A percentile compares a stretch with the other conserved stretches of the same genome.
phyloP scores from a whole-genome alignment of 2,888 invertebrate genomes.

The Hermaeophaga mercurialis region DNA sequence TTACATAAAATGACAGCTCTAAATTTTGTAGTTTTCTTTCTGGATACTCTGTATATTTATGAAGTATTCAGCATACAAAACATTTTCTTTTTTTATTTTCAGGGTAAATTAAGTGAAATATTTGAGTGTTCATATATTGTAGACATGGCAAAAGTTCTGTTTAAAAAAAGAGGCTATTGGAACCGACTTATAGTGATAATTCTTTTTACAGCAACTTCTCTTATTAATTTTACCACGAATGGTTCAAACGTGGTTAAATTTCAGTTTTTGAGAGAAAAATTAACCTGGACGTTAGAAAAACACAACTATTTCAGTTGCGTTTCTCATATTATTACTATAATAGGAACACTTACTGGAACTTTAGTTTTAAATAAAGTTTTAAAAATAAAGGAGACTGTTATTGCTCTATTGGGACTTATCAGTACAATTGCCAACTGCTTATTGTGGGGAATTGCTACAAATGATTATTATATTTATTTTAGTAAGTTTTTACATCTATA shows the following conservation, averaged over 20 bases:
- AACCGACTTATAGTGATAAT: neutral
- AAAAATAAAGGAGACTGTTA: constrained; percentile 1
- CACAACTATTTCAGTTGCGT: neutral
- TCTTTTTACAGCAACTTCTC: neutral
- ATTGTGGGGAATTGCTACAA: constrained; percentile 7
- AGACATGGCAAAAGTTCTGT: neutral
- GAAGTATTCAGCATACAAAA: no score
- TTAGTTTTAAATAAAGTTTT: neutral
- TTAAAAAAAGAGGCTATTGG: constrained; percentile 2
- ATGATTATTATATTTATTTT: constrained; percentile 6
- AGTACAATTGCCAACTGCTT: neutral
- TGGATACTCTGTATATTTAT: no score
- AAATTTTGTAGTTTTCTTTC: no score
- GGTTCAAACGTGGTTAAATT: constrained; percentile 3
- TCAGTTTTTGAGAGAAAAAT: constrained; percentile 9
- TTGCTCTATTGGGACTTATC: neutral
- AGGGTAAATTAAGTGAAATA: neutral
- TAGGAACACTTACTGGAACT: constrained; percentile 5
- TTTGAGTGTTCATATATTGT: neutral
- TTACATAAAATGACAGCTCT: no score
- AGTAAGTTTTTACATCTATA: constrained; percentile 7
- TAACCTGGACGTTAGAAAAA: constrained; percentile 7
- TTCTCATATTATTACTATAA: constrained; percentile 1
- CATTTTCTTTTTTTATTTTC: neutral
- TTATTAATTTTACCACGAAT: neutral